Percentiles rank a stretch among this genome's conserved stretches.
Conservation (phyloP, 2,797 vertebrate species). For the Lacerta viridis region DNA sequence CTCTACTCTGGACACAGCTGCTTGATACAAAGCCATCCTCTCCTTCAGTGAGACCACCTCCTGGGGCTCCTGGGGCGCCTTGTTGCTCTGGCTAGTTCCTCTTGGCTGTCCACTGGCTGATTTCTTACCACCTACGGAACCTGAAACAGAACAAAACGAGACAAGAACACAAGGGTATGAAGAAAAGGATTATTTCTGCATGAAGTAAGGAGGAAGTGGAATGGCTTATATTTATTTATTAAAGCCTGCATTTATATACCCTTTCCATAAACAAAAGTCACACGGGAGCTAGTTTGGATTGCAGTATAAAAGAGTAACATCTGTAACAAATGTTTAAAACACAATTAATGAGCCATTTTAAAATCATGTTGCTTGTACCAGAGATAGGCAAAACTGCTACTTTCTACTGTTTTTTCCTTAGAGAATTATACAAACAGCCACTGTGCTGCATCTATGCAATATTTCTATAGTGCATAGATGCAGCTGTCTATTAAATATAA, state of each 20-base stretch:
- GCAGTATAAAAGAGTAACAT: too few relatives aligned
- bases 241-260: too few relatives aligned
- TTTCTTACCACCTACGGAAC: constrained; percentile 80
- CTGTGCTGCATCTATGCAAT: too few relatives aligned
- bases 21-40: constrained; percentile 90
- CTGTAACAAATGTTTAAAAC: too few relatives aligned
- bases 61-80: constrained; percentile 80
- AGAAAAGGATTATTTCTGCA: constrained; percentile 37
- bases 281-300: too few relatives aligned
- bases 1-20: constrained; percentile 85
- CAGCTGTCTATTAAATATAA: too few relatives aligned
- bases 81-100: constrained; percentile 74
- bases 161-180: neutral
- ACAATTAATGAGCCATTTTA: too few relatives aligned
- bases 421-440: too few relatives aligned
- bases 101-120: constrained; percentile 79
- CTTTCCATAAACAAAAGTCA: too few relatives aligned
- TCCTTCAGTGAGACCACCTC: constrained; percentile 87
- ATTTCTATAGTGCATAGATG: neutral
- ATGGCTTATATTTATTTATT: neutral
- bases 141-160: constrained; percentile 70
- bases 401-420: neutral
- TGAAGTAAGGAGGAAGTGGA: neutral
- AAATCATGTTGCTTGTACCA: neutral
- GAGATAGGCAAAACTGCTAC: neutral